Evolutionary conservation across 2,888 invertebrate genomes (phyloP).

Genomic region (Agonopterix alstromeriana): DNA sequence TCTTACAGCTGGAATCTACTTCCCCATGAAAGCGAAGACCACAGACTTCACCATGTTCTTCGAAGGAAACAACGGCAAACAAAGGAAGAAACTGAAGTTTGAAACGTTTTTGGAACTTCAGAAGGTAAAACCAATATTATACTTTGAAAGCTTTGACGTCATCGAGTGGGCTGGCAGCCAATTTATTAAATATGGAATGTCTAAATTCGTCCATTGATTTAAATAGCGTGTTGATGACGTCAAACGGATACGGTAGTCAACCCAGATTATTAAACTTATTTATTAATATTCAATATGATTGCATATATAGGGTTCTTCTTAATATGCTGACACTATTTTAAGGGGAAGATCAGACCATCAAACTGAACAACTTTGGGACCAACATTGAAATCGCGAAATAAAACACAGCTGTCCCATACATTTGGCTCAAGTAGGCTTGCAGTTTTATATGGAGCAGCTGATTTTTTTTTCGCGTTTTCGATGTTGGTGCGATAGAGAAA

Average conservation of each 20-base stretch:
- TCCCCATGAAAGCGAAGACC: conserved; percentile 81
- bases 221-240: neutral
- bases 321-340: too few species aligned
- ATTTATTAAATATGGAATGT: conserved; percentile 7
- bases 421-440: too few species aligned
- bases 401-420: too few species aligned
- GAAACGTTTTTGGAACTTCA: conserved; percentile 79
- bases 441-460: too few species aligned
- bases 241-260: neutral
- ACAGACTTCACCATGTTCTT: conserved; percentile 88
- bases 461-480: too few species aligned
- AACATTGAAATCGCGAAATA: too few species aligned
- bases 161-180: conserved; percentile 7
- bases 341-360: too few species aligned
- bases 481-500: too few species aligned
- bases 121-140: conserved; percentile 66
- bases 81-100: conserved; percentile 86
- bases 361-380: too few species aligned
- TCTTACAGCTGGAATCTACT: conserved; percentile 90
- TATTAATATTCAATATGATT: too few species aligned
- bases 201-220: neutral
- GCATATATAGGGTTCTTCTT: too few species aligned
- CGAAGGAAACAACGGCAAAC: conserved; percentile 81
- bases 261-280: too few species aligned
- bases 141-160: neutral